Conservation (phyloP, 2,888 invertebrate genomes). For the Nephrotoma guestfalica region DNA sequence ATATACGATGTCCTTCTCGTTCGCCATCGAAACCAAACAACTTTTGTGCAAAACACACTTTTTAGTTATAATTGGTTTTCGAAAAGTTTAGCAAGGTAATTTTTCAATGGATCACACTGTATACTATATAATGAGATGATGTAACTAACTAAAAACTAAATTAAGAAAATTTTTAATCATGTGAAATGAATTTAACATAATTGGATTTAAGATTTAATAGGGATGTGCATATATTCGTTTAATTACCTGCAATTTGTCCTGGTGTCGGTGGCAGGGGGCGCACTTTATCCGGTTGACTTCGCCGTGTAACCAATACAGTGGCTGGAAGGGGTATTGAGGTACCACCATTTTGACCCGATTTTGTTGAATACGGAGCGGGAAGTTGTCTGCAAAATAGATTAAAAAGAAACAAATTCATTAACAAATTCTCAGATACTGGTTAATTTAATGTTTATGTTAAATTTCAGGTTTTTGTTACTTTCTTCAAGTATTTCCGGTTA, state of each 20-base stretch:
- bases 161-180: background rate
- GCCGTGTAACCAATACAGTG: slow-evolving; percentile 56
- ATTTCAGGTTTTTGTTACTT: background rate
- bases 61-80: too few species aligned
- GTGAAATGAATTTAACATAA: background rate
- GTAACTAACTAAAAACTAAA: background rate
- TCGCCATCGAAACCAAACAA: too few species aligned
- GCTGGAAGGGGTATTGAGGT: slow-evolving; percentile 70
- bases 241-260: slow-evolving; percentile 34
- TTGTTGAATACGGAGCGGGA: slow-evolving; percentile 46
- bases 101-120: too few species aligned
- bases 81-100: too few species aligned
- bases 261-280: slow-evolving; percentile 58
- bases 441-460: background rate
- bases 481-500: background rate
- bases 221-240: background rate
- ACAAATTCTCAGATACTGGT: background rate
- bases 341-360: slow-evolving; percentile 36
- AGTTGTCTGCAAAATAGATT: slow-evolving; percentile 42
- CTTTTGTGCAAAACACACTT: too few species aligned
- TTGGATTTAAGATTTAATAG: background rate
- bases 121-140: background rate
- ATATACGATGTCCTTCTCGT: too few species aligned
- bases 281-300: slow-evolving; percentile 66
- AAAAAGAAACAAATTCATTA: slow-evolving; percentile 6